These are phyloP conservation scores for Gymnocheta viridis DNA, from an alignment of 2,888 invertebrate genomes.

Conservation along the genomic window DNA sequence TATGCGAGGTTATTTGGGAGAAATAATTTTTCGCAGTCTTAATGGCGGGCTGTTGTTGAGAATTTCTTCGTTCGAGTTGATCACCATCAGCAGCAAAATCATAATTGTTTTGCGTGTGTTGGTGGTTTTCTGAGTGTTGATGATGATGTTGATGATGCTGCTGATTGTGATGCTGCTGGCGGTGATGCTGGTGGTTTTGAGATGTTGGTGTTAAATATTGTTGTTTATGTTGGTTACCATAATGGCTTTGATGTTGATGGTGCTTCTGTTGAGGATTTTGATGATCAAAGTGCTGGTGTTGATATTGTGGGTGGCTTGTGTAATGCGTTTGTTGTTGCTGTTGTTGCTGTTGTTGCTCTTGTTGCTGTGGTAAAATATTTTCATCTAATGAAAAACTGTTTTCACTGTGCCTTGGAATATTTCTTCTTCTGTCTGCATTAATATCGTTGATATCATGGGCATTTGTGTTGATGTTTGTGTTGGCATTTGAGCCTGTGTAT, in stretches of 20 bases:
- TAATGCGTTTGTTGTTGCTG: constrained; percentile 68
- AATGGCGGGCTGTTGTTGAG: constrained; percentile 7
- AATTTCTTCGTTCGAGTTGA: constrained; percentile 42
- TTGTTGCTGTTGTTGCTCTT: constrained; percentile 58
- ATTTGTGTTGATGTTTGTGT: constrained; percentile 20
- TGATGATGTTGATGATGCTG: constrained; percentile 62
- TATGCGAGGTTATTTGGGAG: constrained; percentile 68
- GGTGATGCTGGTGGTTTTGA: constrained; percentile 69
- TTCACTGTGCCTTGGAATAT: constrained; percentile 43
- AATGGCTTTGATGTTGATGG: constrained; percentile 52
- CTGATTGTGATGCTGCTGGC: constrained; percentile 67
- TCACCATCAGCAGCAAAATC: constrained; percentile 28
- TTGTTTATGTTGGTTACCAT: constrained; percentile 60
- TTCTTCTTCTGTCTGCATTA: constrained; percentile 42
- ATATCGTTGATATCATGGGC: constrained; percentile 45
- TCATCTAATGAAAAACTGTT: constrained; percentile 51
- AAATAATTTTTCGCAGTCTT: constrained; percentile 48
- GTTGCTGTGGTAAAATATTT: constrained; percentile 56
- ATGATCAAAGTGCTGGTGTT: constrained; percentile 68
- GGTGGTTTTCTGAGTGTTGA: constrained; percentile 58
- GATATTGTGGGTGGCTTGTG: constrained; percentile 66
- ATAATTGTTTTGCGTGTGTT: constrained; percentile 58
- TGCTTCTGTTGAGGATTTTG: constrained; percentile 68
- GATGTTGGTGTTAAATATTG: constrained; percentile 68
- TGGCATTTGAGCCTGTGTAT: constrained; percentile 17